Conservation (phyloP, 1,140 invertebrate genomes). For the Cotesia chilonis region DNA sequence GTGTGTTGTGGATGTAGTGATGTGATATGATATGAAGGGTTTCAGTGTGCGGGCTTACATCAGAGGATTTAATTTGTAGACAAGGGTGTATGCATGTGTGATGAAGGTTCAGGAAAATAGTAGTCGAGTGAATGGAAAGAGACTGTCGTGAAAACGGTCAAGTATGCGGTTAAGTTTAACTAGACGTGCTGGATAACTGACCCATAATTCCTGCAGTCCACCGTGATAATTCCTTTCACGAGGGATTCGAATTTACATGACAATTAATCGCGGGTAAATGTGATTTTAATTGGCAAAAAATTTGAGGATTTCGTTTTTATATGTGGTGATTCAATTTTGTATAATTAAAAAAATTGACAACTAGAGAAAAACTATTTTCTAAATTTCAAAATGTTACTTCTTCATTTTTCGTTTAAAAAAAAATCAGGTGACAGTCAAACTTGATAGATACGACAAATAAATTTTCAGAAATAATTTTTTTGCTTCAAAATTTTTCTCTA, state of each 20-base stretch:
- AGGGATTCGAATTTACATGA: conserved; percentile 27
- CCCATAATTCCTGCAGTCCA: conserved; percentile 18
- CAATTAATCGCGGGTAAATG: conserved; percentile 30
- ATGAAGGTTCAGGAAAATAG: conserved; percentile 7
- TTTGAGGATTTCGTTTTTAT: no score
- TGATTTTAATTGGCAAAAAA: background rate
- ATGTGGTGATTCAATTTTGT: no score
- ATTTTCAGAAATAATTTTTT: no score
- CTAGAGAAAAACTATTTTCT: no score
- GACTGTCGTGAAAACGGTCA: conserved; percentile 16
- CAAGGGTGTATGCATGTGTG: conserved; percentile 18
- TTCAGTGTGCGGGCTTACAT: background rate
- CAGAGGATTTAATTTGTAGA: conserved; percentile 25
- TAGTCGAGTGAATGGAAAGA: background rate
- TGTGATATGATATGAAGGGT: no score
- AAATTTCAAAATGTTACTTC: no score
- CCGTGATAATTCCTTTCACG: conserved; percentile 26
- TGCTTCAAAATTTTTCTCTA: no score
- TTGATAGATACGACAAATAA: no score
- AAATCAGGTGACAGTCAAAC: no score
- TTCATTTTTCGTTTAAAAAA: no score
- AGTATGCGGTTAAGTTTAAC: conserved; percentile 16
- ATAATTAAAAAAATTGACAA: no score
- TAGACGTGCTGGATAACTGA: conserved; percentile 18
- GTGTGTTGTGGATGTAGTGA: background rate